phyloP scores from a whole-genome alignment of 2,113 vertebrate genomes.

The Ornithorhynchus anatinus region DNA sequence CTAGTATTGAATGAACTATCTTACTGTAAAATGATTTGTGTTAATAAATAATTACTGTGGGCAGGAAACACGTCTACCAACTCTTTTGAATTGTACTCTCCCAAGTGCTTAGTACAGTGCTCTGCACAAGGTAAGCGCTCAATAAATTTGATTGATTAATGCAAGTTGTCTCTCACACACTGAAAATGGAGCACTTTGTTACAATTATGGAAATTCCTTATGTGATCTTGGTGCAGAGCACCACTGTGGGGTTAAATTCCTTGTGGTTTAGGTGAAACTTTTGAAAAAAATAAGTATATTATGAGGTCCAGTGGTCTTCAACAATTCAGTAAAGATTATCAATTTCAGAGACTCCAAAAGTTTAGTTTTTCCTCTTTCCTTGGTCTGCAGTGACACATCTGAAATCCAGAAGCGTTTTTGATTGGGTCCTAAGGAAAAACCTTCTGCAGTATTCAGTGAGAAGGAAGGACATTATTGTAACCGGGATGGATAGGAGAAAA shows the following conservation, averaged over 20 bases:
- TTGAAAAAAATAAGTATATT: neutral
- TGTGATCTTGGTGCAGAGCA: neutral
- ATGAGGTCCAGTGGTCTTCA: neutral
- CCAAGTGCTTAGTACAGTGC: no score
- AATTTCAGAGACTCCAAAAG: rapidly evolving
- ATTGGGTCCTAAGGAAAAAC: neutral
- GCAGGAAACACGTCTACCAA: no score
- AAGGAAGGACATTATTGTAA: neutral
- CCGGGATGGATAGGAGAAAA: neutral
- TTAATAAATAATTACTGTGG: no score
- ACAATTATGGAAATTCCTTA: neutral
- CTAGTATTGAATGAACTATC: no score
- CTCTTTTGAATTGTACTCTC: no score
- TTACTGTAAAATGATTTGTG: no score
- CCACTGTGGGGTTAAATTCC: neutral
- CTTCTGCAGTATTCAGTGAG: no score
- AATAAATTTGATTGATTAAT: no score
- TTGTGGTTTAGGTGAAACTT: neutral
- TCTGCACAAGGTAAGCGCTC: no score
- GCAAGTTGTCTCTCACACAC: no score
- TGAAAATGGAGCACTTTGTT: neutral
- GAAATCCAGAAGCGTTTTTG: neutral
- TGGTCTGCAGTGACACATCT: neutral
- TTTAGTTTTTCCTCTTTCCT: neutral
- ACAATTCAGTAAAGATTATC: neutral